These are phyloP conservation scores for Herpetotheres cachinnans DNA, from an alignment of 2,113 vertebrate genomes.

Conservation along the genomic window DNA sequence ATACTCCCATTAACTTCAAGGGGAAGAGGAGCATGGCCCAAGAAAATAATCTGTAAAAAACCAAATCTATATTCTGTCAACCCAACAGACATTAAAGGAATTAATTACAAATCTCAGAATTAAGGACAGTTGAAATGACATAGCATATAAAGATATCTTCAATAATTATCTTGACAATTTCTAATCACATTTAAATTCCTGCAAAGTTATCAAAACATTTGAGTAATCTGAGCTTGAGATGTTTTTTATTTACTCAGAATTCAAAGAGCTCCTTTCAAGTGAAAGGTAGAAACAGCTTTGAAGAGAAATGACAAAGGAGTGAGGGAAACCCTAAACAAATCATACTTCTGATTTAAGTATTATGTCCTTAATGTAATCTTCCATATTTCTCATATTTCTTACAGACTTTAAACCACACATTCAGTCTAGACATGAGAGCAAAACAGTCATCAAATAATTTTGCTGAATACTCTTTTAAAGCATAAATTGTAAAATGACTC, in stretches of 20 bases:
- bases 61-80: neutral
- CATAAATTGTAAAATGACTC: constrained; percentile 29
- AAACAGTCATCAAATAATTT: neutral
- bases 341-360: constrained; percentile 1
- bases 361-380: neutral
- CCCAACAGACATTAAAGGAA: constrained; percentile 7
- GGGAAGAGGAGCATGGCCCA: neutral
- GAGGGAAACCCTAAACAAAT: constrained; percentile 31
- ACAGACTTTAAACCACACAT: neutral
- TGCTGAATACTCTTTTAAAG: neutral
- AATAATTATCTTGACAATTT: constrained; percentile 45
- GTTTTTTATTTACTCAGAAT: constrained; percentile 47
- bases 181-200: constrained; percentile 43
- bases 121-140: neutral
- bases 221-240: constrained; percentile 27
- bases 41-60: neutral
- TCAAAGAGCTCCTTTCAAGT: constrained; percentile 42
- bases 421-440: neutral
- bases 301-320: constrained; percentile 47
- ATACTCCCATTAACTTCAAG: neutral
- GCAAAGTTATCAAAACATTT: constrained; percentile 38
- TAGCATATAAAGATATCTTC: constrained; percentile 9
- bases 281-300: constrained; percentile 56
- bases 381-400: neutral
- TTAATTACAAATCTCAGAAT: neutral